A percentile compares a stretch with the other conserved stretches of the same genome.
Evolutionary conservation across 2,888 invertebrate species (phyloP).

Genomic region (Drosophila emarginata): DNA sequence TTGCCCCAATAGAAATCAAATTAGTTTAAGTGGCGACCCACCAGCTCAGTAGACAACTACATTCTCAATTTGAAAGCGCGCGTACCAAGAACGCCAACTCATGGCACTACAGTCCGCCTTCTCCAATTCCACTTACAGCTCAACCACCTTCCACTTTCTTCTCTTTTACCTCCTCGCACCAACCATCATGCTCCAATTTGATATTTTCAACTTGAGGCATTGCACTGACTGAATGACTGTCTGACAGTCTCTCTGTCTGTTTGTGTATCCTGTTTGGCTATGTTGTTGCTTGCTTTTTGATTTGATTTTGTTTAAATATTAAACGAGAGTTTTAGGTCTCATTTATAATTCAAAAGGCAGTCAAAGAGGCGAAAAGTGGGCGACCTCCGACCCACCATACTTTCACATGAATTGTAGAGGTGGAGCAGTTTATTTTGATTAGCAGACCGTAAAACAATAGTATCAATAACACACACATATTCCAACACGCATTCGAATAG

Average conservation of each 20-base stretch:
- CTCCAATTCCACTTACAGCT: neutral
- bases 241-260: constrained; percentile 25
- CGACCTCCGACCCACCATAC: constrained; percentile 5
- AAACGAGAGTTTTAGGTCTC: constrained; percentile 73
- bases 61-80: constrained; percentile 60
- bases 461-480: constrained; percentile 60
- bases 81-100: constrained; percentile 41
- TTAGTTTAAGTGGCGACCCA: constrained; percentile 72
- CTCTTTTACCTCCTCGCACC: neutral
- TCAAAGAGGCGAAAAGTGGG: constrained; percentile 10
- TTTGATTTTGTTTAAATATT: constrained; percentile 78
- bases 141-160: neutral
- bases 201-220: constrained; percentile 40
- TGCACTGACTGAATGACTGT: constrained; percentile 32
- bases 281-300: constrained; percentile 47
- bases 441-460: constrained; percentile 71
- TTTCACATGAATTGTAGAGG: constrained; percentile 21
- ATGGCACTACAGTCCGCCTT: constrained; percentile 24
- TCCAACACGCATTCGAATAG: constrained; percentile 44
- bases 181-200: constrained; percentile 38
- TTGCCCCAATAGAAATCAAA: constrained; percentile 77
- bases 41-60: constrained; percentile 41
- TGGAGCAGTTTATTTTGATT: constrained; percentile 66
- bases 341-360: constrained; percentile 67
- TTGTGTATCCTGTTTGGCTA: constrained; percentile 13